These are phyloP conservation scores for Cheilosia vulpina DNA, from an alignment of 2,888 invertebrate genomes.

Conservation along the genomic window DNA sequence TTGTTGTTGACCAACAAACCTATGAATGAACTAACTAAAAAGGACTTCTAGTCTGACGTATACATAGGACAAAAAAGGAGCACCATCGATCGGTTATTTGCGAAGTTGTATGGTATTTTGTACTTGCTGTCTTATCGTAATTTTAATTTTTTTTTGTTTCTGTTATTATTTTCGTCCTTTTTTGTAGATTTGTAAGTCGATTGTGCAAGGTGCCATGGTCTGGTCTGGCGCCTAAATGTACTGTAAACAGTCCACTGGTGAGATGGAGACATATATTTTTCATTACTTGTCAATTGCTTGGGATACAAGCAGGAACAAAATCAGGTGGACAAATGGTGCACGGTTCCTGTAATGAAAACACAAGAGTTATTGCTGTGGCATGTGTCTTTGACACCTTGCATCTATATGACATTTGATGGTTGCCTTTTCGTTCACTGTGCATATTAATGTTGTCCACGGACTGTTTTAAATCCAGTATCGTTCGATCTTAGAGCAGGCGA, in stretches of 20 bases:
- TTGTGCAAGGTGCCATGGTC: slow-evolving; percentile 27
- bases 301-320: slow-evolving; percentile 31
- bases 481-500: background rate
- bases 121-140: slow-evolving; percentile 7
- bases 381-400: slow-evolving; percentile 59
- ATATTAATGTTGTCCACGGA: slow-evolving; percentile 16
- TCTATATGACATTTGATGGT: slow-evolving; percentile 5
- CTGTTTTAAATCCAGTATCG: background rate
- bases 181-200: slow-evolving; percentile 59
- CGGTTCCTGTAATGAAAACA: slow-evolving; percentile 62
- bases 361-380: slow-evolving; percentile 48
- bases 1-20: slow-evolving; percentile 24
- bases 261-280: background rate
- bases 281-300: background rate
- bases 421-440: slow-evolving; percentile 18
- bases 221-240: slow-evolving; percentile 19
- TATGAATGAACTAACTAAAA: slow-evolving; percentile 48
- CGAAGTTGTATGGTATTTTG: slow-evolving; percentile 23
- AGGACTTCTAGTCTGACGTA: background rate
- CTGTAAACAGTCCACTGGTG: background rate
- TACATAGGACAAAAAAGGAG: slow-evolving; percentile 9
- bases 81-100: slow-evolving; percentile 31
- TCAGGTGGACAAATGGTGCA: background rate
- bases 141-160: slow-evolving; percentile 5
- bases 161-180: slow-evolving; percentile 24